These are phyloP conservation scores for Acanthosepion lycidas DNA, from an alignment of 2,888 invertebrate genomes.

Conservation along the genomic window DNA sequence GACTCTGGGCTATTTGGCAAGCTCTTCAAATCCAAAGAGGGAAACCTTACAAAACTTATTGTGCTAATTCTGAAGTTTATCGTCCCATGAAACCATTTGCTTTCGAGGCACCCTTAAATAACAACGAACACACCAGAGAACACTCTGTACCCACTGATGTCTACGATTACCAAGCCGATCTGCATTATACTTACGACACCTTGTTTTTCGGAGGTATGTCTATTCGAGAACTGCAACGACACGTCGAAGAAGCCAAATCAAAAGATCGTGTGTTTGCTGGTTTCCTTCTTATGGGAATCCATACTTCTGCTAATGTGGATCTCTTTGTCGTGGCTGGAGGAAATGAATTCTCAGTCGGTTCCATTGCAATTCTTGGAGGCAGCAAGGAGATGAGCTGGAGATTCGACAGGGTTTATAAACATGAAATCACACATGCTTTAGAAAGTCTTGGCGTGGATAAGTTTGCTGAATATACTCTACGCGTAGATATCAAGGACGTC, in stretches of 20 bases:
- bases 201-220: constrained; percentile 55
- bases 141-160: constrained; percentile 52
- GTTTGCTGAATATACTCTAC: constrained; percentile 44
- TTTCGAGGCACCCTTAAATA: constrained; percentile 54
- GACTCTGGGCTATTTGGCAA: constrained; percentile 58
- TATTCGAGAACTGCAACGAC: constrained; percentile 52
- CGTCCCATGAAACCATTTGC: constrained; percentile 54
- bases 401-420: constrained; percentile 54
- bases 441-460: neutral
- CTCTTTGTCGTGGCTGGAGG: constrained; percentile 47
- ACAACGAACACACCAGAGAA: constrained; percentile 53
- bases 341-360: neutral
- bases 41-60: constrained; percentile 55
- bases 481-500: constrained; percentile 48
- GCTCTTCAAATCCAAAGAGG: constrained; percentile 54
- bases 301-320: constrained; percentile 51
- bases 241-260: constrained; percentile 49
- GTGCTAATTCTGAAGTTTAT: constrained; percentile 52
- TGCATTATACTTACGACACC: constrained; percentile 55
- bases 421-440: constrained; percentile 53
- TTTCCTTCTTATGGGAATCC: constrained; percentile 53
- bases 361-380: constrained; percentile 53
- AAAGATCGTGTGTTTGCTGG: constrained; percentile 54
- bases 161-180: constrained; percentile 51
- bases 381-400: constrained; percentile 54